A percentile compares a stretch with the other conserved stretches of the same genome.
phyloP scores from a whole-genome alignment of 2,888 invertebrate genomes.

The Synanthedon tipuliformis region DNA sequence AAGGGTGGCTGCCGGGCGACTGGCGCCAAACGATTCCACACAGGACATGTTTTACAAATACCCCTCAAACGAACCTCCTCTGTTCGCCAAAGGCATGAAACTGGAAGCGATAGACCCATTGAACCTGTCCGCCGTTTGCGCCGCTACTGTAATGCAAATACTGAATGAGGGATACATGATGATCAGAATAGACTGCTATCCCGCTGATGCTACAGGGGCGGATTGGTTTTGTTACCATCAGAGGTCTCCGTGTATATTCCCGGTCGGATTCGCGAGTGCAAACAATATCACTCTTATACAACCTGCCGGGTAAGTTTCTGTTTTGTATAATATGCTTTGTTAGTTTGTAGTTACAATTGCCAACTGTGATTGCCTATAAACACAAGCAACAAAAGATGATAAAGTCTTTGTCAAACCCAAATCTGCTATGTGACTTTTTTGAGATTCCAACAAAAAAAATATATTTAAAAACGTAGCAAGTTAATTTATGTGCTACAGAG shows the following conservation, averaged over 20 bases:
- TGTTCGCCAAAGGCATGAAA: conserved; percentile 90
- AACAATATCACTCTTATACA: conserved; percentile 88
- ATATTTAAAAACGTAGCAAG: no score
- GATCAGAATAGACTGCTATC: conserved; percentile 95
- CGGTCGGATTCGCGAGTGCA: conserved; percentile 91
- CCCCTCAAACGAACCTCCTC: conserved; percentile 60
- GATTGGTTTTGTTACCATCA: conserved; percentile 98
- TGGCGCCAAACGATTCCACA: conserved; percentile 82
- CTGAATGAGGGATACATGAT: conserved; percentile 93
- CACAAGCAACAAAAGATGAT: no score
- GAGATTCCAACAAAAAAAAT: no score
- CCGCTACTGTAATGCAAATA: conserved; percentile 95
- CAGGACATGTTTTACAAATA: conserved; percentile 81
- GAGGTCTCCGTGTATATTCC: conserved; percentile 94
- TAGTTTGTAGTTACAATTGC: no score
- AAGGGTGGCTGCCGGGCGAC: conserved; percentile 77
- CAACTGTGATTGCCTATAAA: no score
- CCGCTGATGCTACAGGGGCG: conserved; percentile 83
- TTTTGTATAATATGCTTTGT: no score
- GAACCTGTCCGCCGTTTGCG: conserved; percentile 93
- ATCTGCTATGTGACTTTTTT: no score
- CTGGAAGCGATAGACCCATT: conserved; percentile 97
- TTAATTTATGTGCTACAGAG: no score
- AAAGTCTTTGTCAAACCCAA: no score
- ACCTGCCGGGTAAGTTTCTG: conserved; percentile 72